Percentiles rank a stretch among this genome's conserved stretches.
Conservation (phyloP, 1,140 invertebrate species). For the Trialeurodes vaporariorum region DNA sequence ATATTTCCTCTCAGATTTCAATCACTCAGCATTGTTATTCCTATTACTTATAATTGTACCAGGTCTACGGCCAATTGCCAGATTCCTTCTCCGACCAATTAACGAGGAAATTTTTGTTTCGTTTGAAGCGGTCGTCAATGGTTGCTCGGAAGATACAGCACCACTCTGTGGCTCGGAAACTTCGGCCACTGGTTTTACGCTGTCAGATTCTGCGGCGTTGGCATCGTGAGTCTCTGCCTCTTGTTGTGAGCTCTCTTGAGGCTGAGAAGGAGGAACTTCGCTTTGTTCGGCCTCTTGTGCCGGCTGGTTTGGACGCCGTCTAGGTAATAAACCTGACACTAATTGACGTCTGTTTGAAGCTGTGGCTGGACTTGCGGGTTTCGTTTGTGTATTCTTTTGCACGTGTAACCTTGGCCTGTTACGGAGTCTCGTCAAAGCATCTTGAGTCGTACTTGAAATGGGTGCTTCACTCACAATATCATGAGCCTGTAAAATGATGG, state of each 20-base stretch:
- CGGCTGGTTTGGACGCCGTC: not conserved
- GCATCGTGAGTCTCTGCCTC: not conserved
- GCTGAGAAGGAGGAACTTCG: not conserved
- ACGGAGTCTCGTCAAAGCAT: not conserved
- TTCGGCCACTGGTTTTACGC: no score
- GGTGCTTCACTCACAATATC: not conserved
- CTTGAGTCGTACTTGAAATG: not conserved
- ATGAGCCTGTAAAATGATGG: not conserved
- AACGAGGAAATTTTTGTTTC: not conserved
- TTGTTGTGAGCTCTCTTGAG: not conserved
- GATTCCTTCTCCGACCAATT: not conserved
- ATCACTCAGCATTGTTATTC: no score
- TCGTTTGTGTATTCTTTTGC: not conserved
- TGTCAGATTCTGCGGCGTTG: not conserved
- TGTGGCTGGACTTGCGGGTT: not conserved
- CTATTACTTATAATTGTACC: no score
- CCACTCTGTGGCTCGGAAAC: not conserved
- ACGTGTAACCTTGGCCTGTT: not conserved
- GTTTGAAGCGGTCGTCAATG: not conserved
- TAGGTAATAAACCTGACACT: not conserved
- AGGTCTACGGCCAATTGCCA: not conserved
- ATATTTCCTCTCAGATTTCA: no score
- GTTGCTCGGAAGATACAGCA: not conserved
- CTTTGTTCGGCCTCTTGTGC: not conserved
- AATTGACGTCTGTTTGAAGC: not conserved